Percentiles rank a stretch among this genome's conserved stretches.
Evolutionary conservation across 2,888 invertebrate genomes (phyloP).

Genomic region (Aelia acuminata): DNA sequence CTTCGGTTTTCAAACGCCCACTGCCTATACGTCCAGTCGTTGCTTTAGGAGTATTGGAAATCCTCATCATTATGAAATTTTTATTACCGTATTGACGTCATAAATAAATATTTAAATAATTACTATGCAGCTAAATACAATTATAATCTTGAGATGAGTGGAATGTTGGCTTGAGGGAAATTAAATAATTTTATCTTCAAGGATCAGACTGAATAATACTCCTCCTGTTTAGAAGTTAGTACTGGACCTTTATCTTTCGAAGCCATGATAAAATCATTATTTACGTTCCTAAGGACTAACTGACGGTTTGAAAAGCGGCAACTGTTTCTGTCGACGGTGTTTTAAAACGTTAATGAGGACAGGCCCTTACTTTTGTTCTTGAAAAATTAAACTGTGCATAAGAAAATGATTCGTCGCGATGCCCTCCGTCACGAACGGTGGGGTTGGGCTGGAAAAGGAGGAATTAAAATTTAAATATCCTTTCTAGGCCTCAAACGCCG

Average conservation of each 20-base stretch:
- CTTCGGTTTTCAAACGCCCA: not conserved
- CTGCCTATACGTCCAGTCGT: not conserved
- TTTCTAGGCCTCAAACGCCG: not conserved
- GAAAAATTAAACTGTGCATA: constrained; percentile 4
- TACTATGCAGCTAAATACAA: too few species aligned
- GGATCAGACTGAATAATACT: not conserved
- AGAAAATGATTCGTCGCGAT: constrained; percentile 19
- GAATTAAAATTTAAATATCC: constrained; percentile 10
- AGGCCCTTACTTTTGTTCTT: not conserved
- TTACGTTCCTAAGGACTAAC: not conserved
- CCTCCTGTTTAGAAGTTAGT: not conserved
- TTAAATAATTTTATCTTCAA: not conserved
- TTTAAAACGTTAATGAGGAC: not conserved
- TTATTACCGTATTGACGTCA: too few species aligned
- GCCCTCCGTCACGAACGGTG: not conserved
- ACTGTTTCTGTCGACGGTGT: not conserved
- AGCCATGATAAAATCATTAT: not conserved
- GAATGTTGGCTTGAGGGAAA: not conserved
- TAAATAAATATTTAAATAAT: too few species aligned
- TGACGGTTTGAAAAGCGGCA: not conserved
- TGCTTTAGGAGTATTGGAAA: not conserved
- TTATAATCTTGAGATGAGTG: not conserved
- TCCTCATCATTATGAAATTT: too few species aligned
- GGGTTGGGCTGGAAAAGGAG: not conserved
- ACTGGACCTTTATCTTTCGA: not conserved